Evolutionary conservation across 2,888 invertebrate species (phyloP), one percentile per base, ranked within the genome.

Genomic region (Willowsia nigromaculata): DNA sequence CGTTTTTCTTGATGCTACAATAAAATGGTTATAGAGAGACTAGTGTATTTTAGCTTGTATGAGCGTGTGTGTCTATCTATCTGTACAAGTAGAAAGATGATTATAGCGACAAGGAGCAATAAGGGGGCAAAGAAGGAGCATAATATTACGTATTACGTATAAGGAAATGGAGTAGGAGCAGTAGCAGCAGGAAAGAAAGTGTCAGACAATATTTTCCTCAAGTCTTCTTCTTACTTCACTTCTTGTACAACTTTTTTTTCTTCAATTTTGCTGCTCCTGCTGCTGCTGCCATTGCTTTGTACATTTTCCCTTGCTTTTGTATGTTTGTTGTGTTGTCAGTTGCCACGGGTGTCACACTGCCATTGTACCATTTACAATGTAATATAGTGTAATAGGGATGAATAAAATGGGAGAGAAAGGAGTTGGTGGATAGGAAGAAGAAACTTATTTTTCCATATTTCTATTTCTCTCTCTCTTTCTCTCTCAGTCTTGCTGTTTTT

Each of bases 291-390:
- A 13, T 15, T 62, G 62, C 62, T 65, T 1, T 18, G 13, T 18
- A 13, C n/a, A 71, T 3, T 50, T 50, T 56, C 22, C 30, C 18
- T 78, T 81, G 43, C 15, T 81, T 33, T 65, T 27, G n/a, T 56
- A n/a, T 62, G n/a, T 43, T 47, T 68, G 65, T 83, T 83, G 82
- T 78, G 78, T 65, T 82, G 82, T 82, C 68, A 71, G 84, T 84
- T 84, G 84, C 84, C 74, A 84, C 68, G 84, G 84, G 84, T 84
- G 84, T 84, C 74, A 56, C 30, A 9, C 33, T 40, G 56, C 68
- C 53, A 71, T 71, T 80, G 37, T 56, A 9, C 78, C 37, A 59
- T 81, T 59, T 37, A 43, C 81, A 43, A 47, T 27, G 27, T 47
- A 47, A 43, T 71, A 71, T 71, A 40, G 22, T 22, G 40, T 18